Evolutionary conservation across 2,797 vertebrate genomes (phyloP).

Genomic region (Erethizon dorsatum): DNA sequence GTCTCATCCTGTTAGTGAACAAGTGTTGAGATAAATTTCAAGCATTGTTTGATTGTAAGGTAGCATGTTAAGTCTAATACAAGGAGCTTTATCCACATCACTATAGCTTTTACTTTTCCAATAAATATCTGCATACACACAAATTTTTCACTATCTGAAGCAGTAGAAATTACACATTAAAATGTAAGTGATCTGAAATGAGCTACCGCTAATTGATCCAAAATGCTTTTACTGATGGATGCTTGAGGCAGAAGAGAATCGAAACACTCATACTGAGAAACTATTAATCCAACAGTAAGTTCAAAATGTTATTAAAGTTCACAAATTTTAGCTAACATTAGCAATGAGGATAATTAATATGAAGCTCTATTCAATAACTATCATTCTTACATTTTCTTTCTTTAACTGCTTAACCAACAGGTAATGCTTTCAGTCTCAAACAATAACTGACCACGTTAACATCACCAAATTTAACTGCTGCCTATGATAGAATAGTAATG

Average conservation of each 20-base stretch:
- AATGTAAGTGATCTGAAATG: slow-evolving; percentile 19
- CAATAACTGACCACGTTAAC: not conserved
- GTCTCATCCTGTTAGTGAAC: slow-evolving; percentile 10
- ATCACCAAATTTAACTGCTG: not conserved
- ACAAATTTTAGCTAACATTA: slow-evolving; percentile 18
- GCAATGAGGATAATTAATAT: slow-evolving; percentile 30
- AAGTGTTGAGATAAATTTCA: slow-evolving; percentile 30
- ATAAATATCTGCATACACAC: not conserved
- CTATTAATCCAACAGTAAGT: slow-evolving; percentile 42
- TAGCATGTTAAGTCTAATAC: not conserved
- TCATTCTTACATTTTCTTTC: not conserved
- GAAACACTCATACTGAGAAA: not conserved
- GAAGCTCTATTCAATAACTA: not conserved
- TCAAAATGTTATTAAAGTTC: slow-evolving; percentile 15
- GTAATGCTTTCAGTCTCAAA: not conserved
- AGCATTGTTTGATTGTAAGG: not conserved
- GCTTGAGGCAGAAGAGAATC: not conserved
- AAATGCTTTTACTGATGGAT: slow-evolving; percentile 55
- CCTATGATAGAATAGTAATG: not conserved
- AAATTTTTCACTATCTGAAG: slow-evolving; percentile 6
- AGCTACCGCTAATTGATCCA: not conserved
- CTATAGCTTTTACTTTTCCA: not conserved
- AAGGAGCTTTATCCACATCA: not conserved
- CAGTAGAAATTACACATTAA: slow-evolving; percentile 47
- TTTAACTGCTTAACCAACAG: slow-evolving; percentile 24